Evolutionary conservation across 2,113 vertebrate genomes (phyloP), one percentile per base, ranked within the genome.

Genomic region (Eulemur macaco): DNA sequence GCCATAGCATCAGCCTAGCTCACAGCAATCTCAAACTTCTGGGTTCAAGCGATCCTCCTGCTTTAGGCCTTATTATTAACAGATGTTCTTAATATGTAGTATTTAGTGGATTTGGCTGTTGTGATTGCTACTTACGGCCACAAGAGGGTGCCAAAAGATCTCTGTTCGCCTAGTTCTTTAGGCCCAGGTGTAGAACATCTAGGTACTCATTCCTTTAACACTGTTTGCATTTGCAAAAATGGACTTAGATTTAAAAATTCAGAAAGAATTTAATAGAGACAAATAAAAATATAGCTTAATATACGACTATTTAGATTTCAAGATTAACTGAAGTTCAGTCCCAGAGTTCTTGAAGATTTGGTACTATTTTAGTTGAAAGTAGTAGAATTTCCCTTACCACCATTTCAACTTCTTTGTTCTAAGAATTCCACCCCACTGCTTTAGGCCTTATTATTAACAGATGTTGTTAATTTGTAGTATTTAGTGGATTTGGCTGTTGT

Each of bases 61-160:
- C 15, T 17, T 80, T n/a, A 66, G 56, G 23, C 25, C 60, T 54
- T 54, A 54, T 52, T 52, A 17, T 54, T 54, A 54, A 54, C 52
- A 54, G 31, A 17, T 14, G 6, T 37, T 45, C 14, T 50, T 58
- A 58, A 23, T 63, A 54, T 54, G 52, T 54, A 18, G 52, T 54
- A 54, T 6, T 54, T 18, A 69, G 15, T 3, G 1, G 23, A 1
- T 0, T 45, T 84, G 74, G 23, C 52, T 31, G 14, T 47, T 93
- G 80, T 66, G 8, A 93, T 94, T 3, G 63, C n/a, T 47, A 37
- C 3, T 10, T 66, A 17, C 13, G 29, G 56, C 90, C 97, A 95
- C 95, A 58, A 89, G 97, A 96, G 95, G 92, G 84, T 1, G 84
- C 86, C 23, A 76, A 54, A 82, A 66, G 94, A 73, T 31, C 39